Evolutionary conservation across 2,888 invertebrate genomes (phyloP).

Genomic region (Dasysyrphus albostriatus): DNA sequence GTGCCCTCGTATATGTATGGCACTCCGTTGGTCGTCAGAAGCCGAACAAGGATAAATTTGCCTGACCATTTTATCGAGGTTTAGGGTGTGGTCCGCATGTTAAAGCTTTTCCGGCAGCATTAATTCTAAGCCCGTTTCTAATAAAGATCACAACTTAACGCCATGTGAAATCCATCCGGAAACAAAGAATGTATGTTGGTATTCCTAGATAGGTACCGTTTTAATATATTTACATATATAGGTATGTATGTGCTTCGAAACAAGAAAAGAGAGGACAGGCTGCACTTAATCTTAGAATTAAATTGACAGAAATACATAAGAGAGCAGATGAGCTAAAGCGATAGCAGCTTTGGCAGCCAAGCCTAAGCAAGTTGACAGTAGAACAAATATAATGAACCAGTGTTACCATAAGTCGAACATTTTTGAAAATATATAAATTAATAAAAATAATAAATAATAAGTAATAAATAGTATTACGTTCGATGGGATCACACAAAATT

Average conservation of each 20-base stretch:
- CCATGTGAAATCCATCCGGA: conserved; percentile 54
- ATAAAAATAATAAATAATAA: too few relatives aligned
- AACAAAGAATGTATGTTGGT: conserved; percentile 56
- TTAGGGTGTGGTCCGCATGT: conserved; percentile 43
- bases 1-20: background rate
- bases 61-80: conserved; percentile 19
- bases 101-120: conserved; percentile 66
- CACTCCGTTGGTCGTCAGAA: conserved; percentile 36
- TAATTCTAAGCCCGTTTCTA: conserved; percentile 70
- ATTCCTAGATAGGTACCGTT: background rate
- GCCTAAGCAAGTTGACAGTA: conserved; percentile 27
- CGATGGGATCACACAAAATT: too few relatives aligned
- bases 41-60: conserved; percentile 34
- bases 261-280: conserved; percentile 11
- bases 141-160: conserved; percentile 73
- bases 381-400: background rate
- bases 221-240: conserved; percentile 1
- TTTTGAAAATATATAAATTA: too few relatives aligned
- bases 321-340: conserved; percentile 28
- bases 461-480: too few relatives aligned
- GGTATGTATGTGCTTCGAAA: background rate
- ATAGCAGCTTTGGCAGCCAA: conserved; percentile 36
- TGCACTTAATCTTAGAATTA: conserved; percentile 66
- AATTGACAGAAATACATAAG: conserved; percentile 50
- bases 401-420: too few relatives aligned